phyloP scores from a whole-genome alignment of 2,113 vertebrate species.

The Thomomys bottae region DNA sequence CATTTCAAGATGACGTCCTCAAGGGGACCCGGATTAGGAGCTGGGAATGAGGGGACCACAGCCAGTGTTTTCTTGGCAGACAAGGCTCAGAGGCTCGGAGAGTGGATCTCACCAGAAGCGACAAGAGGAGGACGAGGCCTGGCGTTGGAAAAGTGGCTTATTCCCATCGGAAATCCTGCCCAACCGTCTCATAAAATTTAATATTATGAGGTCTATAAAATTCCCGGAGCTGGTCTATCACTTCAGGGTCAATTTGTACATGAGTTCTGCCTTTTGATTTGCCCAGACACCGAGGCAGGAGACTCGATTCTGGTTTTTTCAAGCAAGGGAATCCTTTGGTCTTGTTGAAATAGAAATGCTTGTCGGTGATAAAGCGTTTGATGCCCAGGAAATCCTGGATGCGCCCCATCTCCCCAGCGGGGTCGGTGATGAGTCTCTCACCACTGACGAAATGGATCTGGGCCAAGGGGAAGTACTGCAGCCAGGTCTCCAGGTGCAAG shows the following conservation, averaged over 20 bases:
- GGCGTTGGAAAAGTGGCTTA: slow-evolving; percentile 30
- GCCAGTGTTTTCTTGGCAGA: neutral
- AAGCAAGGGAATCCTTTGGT: slow-evolving; percentile 98
- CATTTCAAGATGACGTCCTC: neutral
- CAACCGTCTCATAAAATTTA: slow-evolving; percentile 96
- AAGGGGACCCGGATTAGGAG: neutral
- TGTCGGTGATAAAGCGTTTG: slow-evolving; percentile 93
- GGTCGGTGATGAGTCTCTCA: slow-evolving; percentile 95
- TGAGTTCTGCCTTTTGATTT: slow-evolving; percentile 98
- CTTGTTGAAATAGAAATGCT: slow-evolving; percentile 99
- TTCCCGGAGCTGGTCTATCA: slow-evolving; percentile 95
- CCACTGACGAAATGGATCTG: slow-evolving; percentile 98
- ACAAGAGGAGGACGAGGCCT: slow-evolving; percentile 11
- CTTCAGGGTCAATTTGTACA: slow-evolving; percentile 95
- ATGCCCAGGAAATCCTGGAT: slow-evolving; percentile 97
- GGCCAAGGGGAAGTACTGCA: slow-evolving; percentile 93
- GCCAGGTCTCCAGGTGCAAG: slow-evolving; percentile 95
- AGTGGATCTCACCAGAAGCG: neutral
- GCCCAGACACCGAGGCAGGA: slow-evolving; percentile 94
- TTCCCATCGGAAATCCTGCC: slow-evolving; percentile 98
- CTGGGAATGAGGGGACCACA: neutral
- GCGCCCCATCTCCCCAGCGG: slow-evolving; percentile 94
- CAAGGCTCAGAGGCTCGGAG: neutral
- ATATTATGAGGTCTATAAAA: slow-evolving; percentile 97
- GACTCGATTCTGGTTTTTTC: slow-evolving; percentile 91